phyloP scores from a whole-genome alignment of 2,888 invertebrate species.

The Lasioglossum leucozonium region DNA sequence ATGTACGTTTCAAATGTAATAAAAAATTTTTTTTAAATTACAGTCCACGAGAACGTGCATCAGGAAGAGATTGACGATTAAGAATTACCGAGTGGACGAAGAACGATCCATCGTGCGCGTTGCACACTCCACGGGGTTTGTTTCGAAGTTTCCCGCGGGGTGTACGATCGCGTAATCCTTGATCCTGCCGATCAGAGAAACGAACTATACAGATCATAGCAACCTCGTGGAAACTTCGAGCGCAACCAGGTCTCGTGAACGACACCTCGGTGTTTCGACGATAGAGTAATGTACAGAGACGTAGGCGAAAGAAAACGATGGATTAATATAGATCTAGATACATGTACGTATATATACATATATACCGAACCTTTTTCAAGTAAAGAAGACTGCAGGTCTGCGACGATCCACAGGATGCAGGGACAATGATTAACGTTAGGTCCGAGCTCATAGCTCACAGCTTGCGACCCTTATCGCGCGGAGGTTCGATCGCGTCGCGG shows the following conservation, averaged over 20 bases:
- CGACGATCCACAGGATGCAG: slow-evolving; percentile 79
- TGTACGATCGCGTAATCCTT: not conserved
- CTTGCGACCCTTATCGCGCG: slow-evolving; percentile 61
- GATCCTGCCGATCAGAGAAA: not conserved
- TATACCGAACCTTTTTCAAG: slow-evolving; percentile 84
- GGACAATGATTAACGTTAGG: slow-evolving; percentile 78
- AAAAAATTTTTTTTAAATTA: not conserved
- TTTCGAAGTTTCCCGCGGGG: slow-evolving; percentile 47
- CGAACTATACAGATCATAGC: not conserved
- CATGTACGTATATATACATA: slow-evolving; percentile 58
- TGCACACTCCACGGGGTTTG: slow-evolving; percentile 18
- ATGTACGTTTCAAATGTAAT: not conserved
- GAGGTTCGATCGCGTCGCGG: slow-evolving; percentile 28
- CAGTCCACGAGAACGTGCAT: too few relatives aligned
- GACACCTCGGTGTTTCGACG: slow-evolving; percentile 27
- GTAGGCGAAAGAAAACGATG: slow-evolving; percentile 56
- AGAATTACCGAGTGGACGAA: not conserved
- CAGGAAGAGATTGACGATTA: not conserved
- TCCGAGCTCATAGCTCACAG: slow-evolving; percentile 82
- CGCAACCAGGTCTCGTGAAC: slow-evolving; percentile 23
- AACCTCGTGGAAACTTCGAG: slow-evolving; percentile 33
- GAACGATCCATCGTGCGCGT: slow-evolving; percentile 37
- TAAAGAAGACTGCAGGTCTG: slow-evolving; percentile 85
- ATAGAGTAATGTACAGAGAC: slow-evolving; percentile 56
- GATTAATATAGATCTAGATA: slow-evolving; percentile 56